These are phyloP conservation scores for Axea sp. DNA, from an alignment of 2,888 invertebrate genomes.

Conservation along the genomic window DNA sequence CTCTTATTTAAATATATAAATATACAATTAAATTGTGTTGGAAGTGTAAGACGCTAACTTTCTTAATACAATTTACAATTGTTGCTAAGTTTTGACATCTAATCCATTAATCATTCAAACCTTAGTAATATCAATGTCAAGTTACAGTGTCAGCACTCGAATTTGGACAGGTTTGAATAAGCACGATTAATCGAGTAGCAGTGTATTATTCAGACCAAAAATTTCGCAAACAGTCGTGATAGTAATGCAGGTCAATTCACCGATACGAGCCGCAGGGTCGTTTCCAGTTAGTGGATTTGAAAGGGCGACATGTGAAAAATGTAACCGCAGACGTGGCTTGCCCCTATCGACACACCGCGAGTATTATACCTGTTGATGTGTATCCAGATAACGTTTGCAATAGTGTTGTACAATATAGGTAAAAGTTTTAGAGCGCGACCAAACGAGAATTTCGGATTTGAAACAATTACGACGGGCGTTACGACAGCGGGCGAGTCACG, in stretches of 20 bases:
- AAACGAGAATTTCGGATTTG: constrained; percentile 61
- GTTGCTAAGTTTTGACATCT: not conserved
- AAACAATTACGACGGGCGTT: constrained; percentile 57
- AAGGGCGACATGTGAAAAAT: constrained; percentile 62
- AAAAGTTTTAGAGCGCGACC: constrained; percentile 57
- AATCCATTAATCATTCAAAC: not conserved
- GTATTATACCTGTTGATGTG: constrained; percentile 32
- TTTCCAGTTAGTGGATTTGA: constrained; percentile 52
- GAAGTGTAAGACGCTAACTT: no score
- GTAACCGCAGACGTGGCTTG: constrained; percentile 45
- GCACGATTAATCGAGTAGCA: not conserved
- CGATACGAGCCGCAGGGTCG: constrained; percentile 35
- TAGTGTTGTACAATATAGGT: constrained; percentile 43
- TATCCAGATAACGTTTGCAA: constrained; percentile 39
- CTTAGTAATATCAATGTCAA: constrained; percentile 24
- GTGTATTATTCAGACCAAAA: not conserved
- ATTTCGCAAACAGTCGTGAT: constrained; percentile 33
- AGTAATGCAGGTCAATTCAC: constrained; percentile 51
- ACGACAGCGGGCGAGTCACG: constrained; percentile 54
- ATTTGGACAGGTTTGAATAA: constrained; percentile 13
- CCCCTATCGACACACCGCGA: constrained; percentile 20
- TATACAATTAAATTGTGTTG: no score
- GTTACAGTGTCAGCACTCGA: constrained; percentile 15
- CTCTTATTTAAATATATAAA: no score
- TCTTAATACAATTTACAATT: no score